Evolutionary conservation across 1,140 invertebrate genomes (phyloP).

Genomic region (Vollenhovia emeryi): DNA sequence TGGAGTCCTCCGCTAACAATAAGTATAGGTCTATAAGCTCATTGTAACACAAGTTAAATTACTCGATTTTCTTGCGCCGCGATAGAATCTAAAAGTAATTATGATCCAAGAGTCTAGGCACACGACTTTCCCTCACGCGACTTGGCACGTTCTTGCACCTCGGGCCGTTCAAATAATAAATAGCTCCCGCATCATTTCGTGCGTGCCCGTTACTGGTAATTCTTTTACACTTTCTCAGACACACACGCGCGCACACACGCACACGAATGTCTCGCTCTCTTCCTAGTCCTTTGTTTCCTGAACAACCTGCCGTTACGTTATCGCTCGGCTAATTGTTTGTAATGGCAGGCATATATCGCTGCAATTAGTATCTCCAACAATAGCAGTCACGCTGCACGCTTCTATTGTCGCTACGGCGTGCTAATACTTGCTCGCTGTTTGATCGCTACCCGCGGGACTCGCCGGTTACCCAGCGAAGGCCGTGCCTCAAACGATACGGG

Average conservation of each 20-base stretch:
- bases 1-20: not conserved
- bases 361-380: not conserved
- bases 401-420: constrained; percentile 6
- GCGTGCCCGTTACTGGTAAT: not conserved
- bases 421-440: not conserved
- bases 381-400: not conserved
- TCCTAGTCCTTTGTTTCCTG: not conserved
- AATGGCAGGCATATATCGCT: not conserved
- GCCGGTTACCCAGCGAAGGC: constrained; percentile 29
- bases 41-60: constrained; percentile 33
- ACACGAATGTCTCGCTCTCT: not conserved
- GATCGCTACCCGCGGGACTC: not conserved
- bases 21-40: constrained; percentile 26
- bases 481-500: constrained; percentile 13
- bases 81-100: constrained; percentile 38
- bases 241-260: too few relatives aligned
- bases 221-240: not conserved
- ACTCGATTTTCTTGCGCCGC: constrained; percentile 11
- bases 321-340: not conserved
- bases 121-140: constrained; percentile 1
- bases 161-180: constrained; percentile 24
- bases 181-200: not conserved
- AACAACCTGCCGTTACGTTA: not conserved
- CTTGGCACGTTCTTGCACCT: not conserved
- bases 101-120: not conserved